phyloP scores from a whole-genome alignment of 2,888 invertebrate species.

The Himalopsyche japonica region DNA sequence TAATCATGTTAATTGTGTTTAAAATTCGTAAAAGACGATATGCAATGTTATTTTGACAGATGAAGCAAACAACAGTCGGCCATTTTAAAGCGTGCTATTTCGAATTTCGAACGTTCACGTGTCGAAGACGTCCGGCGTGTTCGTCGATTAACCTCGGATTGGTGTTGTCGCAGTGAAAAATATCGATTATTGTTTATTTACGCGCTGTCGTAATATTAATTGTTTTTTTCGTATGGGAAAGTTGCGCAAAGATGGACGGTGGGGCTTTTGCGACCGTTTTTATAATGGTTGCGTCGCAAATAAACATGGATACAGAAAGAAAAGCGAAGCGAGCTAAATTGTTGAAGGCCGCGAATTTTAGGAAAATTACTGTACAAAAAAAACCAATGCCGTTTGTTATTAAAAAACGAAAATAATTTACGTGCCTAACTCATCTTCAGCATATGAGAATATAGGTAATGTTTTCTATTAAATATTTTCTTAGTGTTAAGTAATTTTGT shows the following conservation, averaged over 20 bases:
- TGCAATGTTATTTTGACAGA: not conserved
- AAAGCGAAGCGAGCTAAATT: slow-evolving; percentile 31
- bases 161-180: not conserved
- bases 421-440: no score
- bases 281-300: slow-evolving; percentile 29
- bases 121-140: not conserved
- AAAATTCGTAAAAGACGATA: not conserved
- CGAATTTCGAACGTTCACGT: not conserved
- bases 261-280: slow-evolving; percentile 21
- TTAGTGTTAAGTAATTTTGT: no score
- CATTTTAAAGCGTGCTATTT: not conserved
- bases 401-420: not conserved
- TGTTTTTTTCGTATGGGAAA: not conserved
- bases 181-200: not conserved
- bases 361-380: not conserved
- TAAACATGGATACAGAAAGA: slow-evolving; percentile 34
- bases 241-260: slow-evolving; percentile 20
- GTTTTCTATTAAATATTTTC: no score
- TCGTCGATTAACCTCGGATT: not conserved
- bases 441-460: no score
- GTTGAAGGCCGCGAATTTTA: not conserved
- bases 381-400: slow-evolving; percentile 26
- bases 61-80: not conserved
- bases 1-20: not conserved
- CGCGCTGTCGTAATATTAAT: not conserved